Conservation (phyloP, 2,113 vertebrate species). For the Xenus cinereus region DNA sequence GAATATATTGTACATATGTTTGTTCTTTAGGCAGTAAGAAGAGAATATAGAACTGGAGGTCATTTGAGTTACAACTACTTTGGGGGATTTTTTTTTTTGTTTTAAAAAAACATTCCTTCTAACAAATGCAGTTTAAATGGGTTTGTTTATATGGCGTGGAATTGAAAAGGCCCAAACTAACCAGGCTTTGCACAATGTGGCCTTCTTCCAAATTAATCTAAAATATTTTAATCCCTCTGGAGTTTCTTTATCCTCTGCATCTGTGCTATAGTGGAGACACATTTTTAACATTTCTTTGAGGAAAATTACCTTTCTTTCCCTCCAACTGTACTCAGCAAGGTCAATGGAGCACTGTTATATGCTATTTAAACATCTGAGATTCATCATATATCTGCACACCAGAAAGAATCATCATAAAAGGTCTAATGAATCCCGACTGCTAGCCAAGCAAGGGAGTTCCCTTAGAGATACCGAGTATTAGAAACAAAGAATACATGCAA, state of each 20-base stretch:
- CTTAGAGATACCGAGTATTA: neutral
- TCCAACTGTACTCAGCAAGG: conserved; percentile 55
- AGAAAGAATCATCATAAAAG: conserved; percentile 69
- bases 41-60: conserved; percentile 54
- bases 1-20: conserved; percentile 17
- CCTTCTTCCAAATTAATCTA: conserved; percentile 66
- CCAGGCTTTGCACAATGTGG: conserved; percentile 49
- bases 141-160: conserved; percentile 50
- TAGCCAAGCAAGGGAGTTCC: conserved; percentile 42
- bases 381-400: conserved; percentile 60
- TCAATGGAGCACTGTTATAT: conserved; percentile 55
- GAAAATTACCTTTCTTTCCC: conserved; percentile 61
- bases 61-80: conserved; percentile 61
- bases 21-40: conserved; percentile 40
- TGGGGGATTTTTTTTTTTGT: neutral
- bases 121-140: conserved; percentile 53
- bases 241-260: conserved; percentile 70
- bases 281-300: conserved; percentile 70
- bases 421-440: conserved; percentile 59
- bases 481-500: conserved; percentile 11
- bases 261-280: conserved; percentile 54
- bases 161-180: conserved; percentile 49
- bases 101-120: conserved; percentile 27
- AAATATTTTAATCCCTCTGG: conserved; percentile 67
- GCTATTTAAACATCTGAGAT: conserved; percentile 71